Percentiles rank a stretch among this genome's conserved stretches.
Conservation (phyloP, 2,113 vertebrate species). For the Erythrolamprus reginae region DNA sequence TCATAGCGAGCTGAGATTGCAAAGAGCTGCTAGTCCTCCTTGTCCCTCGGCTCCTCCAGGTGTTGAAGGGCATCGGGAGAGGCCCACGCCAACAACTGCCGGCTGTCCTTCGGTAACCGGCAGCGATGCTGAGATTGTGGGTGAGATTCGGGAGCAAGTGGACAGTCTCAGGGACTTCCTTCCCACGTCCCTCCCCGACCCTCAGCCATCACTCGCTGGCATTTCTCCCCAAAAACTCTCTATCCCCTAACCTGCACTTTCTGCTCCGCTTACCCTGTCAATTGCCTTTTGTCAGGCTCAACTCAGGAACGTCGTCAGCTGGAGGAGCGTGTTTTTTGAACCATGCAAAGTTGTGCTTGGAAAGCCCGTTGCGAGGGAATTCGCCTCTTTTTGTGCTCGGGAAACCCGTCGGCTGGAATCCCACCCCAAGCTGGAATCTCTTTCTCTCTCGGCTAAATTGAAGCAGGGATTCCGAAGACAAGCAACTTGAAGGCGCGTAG, state of each 20-base stretch:
- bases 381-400: background rate
- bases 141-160: rapidly evolving
- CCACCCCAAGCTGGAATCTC: no score
- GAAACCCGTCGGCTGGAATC: background rate
- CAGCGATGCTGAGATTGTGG: rapidly evolving
- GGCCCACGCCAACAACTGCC: rapidly evolving
- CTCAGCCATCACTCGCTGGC: background rate
- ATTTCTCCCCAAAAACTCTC: background rate
- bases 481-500: no score
- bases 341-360: background rate
- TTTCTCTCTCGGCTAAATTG: no score
- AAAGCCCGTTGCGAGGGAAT: background rate
- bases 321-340: background rate
- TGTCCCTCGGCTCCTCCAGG: background rate
- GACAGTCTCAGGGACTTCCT: rapidly evolving
- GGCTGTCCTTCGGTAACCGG: rapidly evolving
- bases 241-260: background rate
- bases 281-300: background rate
- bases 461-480: no score
- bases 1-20: rapidly evolving
- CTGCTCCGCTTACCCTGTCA: background rate
- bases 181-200: no score
- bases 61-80: rapidly evolving
- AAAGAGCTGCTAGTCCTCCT: background rate
- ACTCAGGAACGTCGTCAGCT: background rate